phyloP scores from a whole-genome alignment of 1,140 invertebrate species.

The Trigoniulus corallinus region DNA sequence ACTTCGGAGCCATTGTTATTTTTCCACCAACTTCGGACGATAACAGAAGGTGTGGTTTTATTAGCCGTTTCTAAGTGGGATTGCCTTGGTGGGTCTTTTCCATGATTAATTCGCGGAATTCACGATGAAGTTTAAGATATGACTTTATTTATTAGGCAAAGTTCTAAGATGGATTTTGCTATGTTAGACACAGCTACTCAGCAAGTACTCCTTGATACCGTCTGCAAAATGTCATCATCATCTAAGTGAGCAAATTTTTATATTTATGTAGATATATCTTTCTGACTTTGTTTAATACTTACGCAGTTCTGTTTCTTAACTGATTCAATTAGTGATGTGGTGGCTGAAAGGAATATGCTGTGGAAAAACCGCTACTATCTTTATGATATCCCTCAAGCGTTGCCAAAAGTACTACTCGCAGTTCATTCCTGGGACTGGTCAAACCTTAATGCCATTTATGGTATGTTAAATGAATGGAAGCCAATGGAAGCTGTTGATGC shows the following conservation, averaged over 20 bases:
- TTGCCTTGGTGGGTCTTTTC: neutral
- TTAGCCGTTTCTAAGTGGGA: neutral
- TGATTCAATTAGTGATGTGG: neutral
- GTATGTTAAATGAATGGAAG: conserved; percentile 62
- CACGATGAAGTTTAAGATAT: neutral
- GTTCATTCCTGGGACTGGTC: conserved; percentile 77
- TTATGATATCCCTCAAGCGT: conserved; percentile 57
- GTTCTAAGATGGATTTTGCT: neutral
- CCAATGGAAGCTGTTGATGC: conserved; percentile 69
- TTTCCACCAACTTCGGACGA: too few species aligned
- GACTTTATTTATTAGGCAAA: neutral
- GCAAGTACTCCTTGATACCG: neutral
- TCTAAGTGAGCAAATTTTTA: neutral
- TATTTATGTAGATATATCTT: too few species aligned
- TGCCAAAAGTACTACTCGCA: conserved; percentile 79
- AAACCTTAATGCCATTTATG: conserved; percentile 67
- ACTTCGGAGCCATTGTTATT: conserved; percentile 47
- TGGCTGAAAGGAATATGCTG: conserved; percentile 51
- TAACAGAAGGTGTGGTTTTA: too few species aligned
- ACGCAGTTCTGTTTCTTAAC: too few species aligned
- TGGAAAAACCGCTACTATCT: conserved; percentile 92
- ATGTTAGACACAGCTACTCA: neutral
- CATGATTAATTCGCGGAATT: neutral
- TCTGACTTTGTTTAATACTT: too few species aligned
- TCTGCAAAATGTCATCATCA: too few species aligned